Evolutionary conservation across 2,888 invertebrate species (phyloP).

Genomic region (Dasypogon diadema): DNA sequence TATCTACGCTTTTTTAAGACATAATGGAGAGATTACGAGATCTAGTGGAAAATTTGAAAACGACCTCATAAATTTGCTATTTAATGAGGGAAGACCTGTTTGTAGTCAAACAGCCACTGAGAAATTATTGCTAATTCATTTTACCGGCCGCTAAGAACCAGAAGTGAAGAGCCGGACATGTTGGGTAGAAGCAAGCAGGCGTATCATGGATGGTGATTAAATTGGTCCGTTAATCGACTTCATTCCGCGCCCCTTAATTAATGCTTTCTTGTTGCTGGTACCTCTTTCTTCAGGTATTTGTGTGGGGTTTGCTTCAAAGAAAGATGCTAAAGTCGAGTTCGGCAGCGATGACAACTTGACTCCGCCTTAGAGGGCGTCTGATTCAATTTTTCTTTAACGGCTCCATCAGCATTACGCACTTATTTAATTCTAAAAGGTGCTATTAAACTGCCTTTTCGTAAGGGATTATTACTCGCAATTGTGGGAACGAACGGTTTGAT

Average conservation of each 20-base stretch:
- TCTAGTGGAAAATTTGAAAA: slow-evolving; percentile 26
- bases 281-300: slow-evolving; percentile 29
- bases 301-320: background rate
- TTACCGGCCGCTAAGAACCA: slow-evolving; percentile 34
- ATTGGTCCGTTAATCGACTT: slow-evolving; percentile 50
- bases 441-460: slow-evolving; percentile 31
- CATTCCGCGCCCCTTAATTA: slow-evolving; percentile 50
- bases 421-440: slow-evolving; percentile 34
- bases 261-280: slow-evolving; percentile 39
- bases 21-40: background rate
- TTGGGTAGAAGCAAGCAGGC: slow-evolving; percentile 32
- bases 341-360: slow-evolving; percentile 29
- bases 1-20: background rate
- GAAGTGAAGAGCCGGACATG: slow-evolving; percentile 35
- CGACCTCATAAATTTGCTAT: slow-evolving; percentile 38
- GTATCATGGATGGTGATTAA: slow-evolving; percentile 49
- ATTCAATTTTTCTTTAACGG: slow-evolving; percentile 40
- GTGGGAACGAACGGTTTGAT: too few relatives aligned
- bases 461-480: slow-evolving; percentile 18
- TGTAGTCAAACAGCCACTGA: slow-evolving; percentile 22
- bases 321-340: slow-evolving; percentile 13
- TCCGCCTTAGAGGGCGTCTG: slow-evolving; percentile 50
- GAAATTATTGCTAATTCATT: slow-evolving; percentile 47
- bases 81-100: slow-evolving; percentile 41
- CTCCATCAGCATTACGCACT: slow-evolving; percentile 43